A percentile compares a stretch with the other conserved stretches of the same genome.
phyloP scores from a whole-genome alignment of 2,113 vertebrate genomes.

The Lates calcarifer region DNA sequence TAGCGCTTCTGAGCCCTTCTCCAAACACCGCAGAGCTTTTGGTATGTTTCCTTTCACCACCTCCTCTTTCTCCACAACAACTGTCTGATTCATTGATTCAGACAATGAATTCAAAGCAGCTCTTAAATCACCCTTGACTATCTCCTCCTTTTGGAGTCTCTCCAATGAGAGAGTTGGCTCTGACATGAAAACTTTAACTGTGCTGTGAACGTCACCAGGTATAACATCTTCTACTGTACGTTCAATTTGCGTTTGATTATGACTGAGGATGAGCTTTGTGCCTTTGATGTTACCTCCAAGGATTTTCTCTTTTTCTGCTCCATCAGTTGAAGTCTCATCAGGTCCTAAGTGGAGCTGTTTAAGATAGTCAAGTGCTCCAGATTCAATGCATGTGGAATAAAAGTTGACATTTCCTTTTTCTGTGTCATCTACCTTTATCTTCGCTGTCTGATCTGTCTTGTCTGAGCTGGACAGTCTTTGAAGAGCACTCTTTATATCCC shows the following conservation, averaged over 20 bases:
- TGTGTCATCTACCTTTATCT: conserved; percentile 85
- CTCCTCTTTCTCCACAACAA: conserved; percentile 87
- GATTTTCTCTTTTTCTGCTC: conserved; percentile 83
- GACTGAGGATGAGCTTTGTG: conserved; percentile 86
- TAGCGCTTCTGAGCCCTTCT: conserved; percentile 82
- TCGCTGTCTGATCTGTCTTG: conserved; percentile 75
- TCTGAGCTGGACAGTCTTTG: conserved; percentile 84
- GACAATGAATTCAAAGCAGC: conserved; percentile 87
- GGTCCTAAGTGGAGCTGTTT: conserved; percentile 86
- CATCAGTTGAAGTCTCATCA: conserved; percentile 76
- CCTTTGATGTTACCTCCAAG: conserved; percentile 89
- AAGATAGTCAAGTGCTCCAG: conserved; percentile 91
- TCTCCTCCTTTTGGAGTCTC: conserved; percentile 86
- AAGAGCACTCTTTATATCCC: conserved; percentile 88
- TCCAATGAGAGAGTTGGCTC: conserved; percentile 79
- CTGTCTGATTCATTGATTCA: conserved; percentile 87
- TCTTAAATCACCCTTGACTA: conserved; percentile 89
- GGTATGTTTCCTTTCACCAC: conserved; percentile 87
- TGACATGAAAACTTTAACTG: conserved; percentile 89
- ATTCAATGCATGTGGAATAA: conserved; percentile 94
- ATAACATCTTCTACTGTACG: conserved; percentile 90
- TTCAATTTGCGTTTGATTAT: conserved; percentile 84
- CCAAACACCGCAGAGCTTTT: conserved; percentile 85
- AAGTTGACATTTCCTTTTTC: conserved; percentile 93
- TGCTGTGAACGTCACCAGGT: conserved; percentile 89